Evolutionary conservation across 2,113 vertebrate genomes (phyloP).

Genomic region (Montifringilla adamsi): DNA sequence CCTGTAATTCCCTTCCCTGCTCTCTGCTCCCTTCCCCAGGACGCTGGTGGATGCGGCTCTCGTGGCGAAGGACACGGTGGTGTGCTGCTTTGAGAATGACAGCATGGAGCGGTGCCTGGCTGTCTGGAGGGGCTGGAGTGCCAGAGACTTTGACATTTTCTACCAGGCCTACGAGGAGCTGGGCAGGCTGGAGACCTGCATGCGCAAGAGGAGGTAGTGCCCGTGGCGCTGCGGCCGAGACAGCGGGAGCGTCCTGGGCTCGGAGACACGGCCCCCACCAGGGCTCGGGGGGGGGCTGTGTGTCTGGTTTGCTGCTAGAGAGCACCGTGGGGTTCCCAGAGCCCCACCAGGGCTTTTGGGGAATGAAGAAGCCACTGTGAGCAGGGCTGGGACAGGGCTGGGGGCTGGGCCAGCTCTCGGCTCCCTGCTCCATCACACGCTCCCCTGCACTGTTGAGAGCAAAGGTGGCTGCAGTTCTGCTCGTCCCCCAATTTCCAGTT

Average conservation of each 20-base stretch:
- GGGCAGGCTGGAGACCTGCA: slow-evolving; percentile 81
- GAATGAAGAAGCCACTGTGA: not conserved
- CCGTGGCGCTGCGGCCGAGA: not conserved
- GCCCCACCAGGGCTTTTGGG: not conserved
- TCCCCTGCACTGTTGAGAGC: not conserved
- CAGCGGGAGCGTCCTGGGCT: not conserved
- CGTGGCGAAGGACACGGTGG: slow-evolving; percentile 86
- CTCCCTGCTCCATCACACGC: not conserved
- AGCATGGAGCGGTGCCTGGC: slow-evolving; percentile 85
- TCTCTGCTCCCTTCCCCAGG: slow-evolving; percentile 67
- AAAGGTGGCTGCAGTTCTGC: not conserved
- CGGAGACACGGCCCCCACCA: not conserved
- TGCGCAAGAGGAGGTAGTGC: slow-evolving; percentile 87
- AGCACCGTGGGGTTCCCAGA: not conserved
- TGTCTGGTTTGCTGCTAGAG: slow-evolving; percentile 54
- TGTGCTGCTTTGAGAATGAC: slow-evolving; percentile 85
- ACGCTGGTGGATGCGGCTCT: slow-evolving; percentile 81
- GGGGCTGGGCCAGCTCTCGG: not conserved
- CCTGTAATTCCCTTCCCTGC: slow-evolving; percentile 5
- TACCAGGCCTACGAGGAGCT: slow-evolving; percentile 92
- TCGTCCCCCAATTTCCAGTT: not conserved
- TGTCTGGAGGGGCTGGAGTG: slow-evolving; percentile 93
- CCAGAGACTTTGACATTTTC: slow-evolving; percentile 87
- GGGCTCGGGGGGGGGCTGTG: not conserved
- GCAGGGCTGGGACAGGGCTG: not conserved